Conservation (phyloP, 2,888 invertebrate genomes). For the Argynnis bischoffii region DNA sequence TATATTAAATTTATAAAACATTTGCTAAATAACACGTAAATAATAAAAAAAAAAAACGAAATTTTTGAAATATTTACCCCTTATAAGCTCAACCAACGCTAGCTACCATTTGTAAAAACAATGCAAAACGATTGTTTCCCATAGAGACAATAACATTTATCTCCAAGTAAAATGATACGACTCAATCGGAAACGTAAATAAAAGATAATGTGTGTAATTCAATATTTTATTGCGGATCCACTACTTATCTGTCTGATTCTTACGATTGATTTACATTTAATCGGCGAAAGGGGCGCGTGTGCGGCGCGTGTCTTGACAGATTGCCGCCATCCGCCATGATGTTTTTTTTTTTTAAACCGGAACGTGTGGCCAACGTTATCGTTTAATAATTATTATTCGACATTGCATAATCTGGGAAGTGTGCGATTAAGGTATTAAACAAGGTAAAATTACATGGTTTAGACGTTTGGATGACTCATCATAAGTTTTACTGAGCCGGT, state of each 20-base stretch:
- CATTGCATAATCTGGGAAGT: slow-evolving; percentile 44
- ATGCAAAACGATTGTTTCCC: slow-evolving; percentile 46
- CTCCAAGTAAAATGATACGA: slow-evolving; percentile 65
- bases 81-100: not conserved
- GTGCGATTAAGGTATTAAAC: slow-evolving; percentile 46
- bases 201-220: slow-evolving; percentile 72
- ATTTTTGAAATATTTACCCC: no score
- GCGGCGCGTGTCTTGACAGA: slow-evolving; percentile 66
- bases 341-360: slow-evolving; percentile 43
- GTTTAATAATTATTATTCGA: slow-evolving; percentile 61
- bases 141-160: slow-evolving; percentile 63
- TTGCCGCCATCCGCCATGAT: slow-evolving; percentile 54
- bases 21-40: no score
- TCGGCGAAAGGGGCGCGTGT: slow-evolving; percentile 65
- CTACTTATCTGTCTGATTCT: slow-evolving; percentile 62
- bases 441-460: slow-evolving; percentile 49
- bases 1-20: no score
- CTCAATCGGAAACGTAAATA: slow-evolving; percentile 78
- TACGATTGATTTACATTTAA: slow-evolving; percentile 66
- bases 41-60: no score
- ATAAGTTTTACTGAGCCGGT: not conserved
- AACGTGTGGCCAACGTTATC: slow-evolving; percentile 48
- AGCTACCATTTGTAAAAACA: slow-evolving; percentile 56
- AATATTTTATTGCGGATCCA: slow-evolving; percentile 71
- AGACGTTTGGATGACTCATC: not conserved